Conservation (phyloP, 2,888 invertebrate species). For the Coenonympha arcania region DNA sequence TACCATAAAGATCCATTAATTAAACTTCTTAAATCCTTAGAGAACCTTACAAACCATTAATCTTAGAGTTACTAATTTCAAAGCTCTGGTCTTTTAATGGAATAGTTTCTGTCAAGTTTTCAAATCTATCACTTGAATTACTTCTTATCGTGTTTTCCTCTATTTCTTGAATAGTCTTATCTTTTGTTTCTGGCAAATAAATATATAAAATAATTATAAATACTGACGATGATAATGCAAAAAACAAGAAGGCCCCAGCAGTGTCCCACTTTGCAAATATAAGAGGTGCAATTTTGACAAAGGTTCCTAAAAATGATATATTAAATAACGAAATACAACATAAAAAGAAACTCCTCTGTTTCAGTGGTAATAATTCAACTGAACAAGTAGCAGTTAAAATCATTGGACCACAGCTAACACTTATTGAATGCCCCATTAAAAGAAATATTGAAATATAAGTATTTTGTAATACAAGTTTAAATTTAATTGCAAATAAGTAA, state of each 20-base stretch:
- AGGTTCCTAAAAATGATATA: constrained; percentile 7
- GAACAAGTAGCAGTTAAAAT: constrained; percentile 33
- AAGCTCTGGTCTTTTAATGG: too few species aligned
- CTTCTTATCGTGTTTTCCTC: too few species aligned
- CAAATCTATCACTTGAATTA: too few species aligned
- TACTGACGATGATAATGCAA: constrained; percentile 20
- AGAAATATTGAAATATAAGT: constrained; percentile 10
- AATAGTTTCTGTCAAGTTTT: too few species aligned
- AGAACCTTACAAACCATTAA: too few species aligned
- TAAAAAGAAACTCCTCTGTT: constrained; percentile 40
- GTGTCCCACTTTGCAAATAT: constrained; percentile 24
- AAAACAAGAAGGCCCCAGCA: constrained; percentile 30
- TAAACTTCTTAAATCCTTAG: too few species aligned
- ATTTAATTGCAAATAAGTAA: constrained; percentile 6
- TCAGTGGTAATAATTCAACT: constrained; percentile 37
- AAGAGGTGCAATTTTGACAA: constrained; percentile 23
- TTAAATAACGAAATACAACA: constrained; percentile 6
- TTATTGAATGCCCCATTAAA: constrained; percentile 14
- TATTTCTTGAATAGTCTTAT: constrained; percentile 33
- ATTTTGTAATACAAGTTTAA: background rate
- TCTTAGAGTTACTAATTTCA: too few species aligned
- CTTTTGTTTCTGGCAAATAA: constrained; percentile 34
- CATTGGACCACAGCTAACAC: constrained; percentile 32
- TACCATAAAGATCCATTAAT: too few species aligned
- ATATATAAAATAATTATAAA: constrained; percentile 23